Conservation (phyloP, 2,797 vertebrate species). For the Parauchenoglanis ngamensis region DNA sequence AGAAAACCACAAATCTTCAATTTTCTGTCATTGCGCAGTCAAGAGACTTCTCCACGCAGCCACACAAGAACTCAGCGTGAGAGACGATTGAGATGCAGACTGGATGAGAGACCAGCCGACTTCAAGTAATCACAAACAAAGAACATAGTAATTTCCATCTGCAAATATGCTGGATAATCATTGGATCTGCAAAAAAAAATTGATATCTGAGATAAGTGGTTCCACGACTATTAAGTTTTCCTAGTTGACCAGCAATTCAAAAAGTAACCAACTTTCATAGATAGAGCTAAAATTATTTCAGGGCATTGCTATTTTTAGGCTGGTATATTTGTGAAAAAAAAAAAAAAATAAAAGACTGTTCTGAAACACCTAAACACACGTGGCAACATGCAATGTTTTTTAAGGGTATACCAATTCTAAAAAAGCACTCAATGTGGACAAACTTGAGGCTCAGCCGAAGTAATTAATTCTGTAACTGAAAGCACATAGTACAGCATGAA, state of each 20-base stretch:
- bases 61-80: not conserved
- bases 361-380: not conserved
- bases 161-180: slow-evolving; percentile 30
- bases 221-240: not conserved
- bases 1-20: slow-evolving; percentile 23
- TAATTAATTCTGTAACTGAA: not conserved
- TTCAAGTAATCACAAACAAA: slow-evolving; percentile 27
- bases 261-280: not conserved
- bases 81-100: slow-evolving; percentile 17
- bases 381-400: no score
- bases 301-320: not conserved
- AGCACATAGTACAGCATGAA: not conserved
- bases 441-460: not conserved
- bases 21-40: slow-evolving; percentile 22
- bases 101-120: not conserved
- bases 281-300: not conserved
- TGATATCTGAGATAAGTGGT: not conserved
- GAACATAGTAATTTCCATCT: slow-evolving; percentile 24
- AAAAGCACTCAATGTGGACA: not conserved
- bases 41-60: slow-evolving; percentile 55
- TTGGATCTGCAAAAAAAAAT: not conserved
- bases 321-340: not conserved
- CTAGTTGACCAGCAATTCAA: slow-evolving; percentile 1
- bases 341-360: not conserved
- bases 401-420: not conserved